phyloP scores from a whole-genome alignment of 2,888 invertebrate species.

The Micropterix aruncella region DNA sequence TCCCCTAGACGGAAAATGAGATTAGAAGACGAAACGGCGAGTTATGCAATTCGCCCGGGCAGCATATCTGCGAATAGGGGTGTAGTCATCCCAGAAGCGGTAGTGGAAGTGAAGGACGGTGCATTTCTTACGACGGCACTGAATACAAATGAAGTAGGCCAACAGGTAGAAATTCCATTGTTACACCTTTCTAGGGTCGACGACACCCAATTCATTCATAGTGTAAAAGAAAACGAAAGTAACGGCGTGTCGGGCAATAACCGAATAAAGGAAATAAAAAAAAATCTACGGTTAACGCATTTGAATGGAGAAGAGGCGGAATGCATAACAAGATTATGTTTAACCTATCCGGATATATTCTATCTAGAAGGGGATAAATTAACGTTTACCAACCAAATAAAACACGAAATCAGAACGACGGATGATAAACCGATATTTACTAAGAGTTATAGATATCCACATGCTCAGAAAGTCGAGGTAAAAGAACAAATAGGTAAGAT shows the following conservation, averaged over 20 bases:
- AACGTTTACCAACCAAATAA: conserved; percentile 11
- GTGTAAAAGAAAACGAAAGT: neutral
- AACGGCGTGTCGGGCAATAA: neutral
- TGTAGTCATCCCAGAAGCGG: neutral
- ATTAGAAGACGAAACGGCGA: too few species aligned
- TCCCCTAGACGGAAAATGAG: too few species aligned
- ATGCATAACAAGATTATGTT: neutral
- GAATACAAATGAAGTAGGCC: neutral
- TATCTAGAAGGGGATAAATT: conserved; percentile 7
- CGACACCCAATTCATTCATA: neutral
- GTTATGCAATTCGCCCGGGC: too few species aligned
- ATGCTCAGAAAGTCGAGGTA: neutral
- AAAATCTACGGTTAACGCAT: neutral
- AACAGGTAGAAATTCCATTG: neutral
- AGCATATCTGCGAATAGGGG: too few species aligned
- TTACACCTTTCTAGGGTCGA: neutral
- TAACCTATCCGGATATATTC: conserved; percentile 8
- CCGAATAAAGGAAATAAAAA: neutral
- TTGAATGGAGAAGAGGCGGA: neutral
- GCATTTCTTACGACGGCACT: neutral
- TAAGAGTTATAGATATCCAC: conserved; percentile 13
- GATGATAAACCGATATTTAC: conserved; percentile 10
- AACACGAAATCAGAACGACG: conserved; percentile 12
- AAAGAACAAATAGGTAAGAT: conserved; percentile 3
- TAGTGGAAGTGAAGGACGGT: neutral